Conservation (phyloP, 2,888 invertebrate species). For the Epinotia brunnichana region DNA sequence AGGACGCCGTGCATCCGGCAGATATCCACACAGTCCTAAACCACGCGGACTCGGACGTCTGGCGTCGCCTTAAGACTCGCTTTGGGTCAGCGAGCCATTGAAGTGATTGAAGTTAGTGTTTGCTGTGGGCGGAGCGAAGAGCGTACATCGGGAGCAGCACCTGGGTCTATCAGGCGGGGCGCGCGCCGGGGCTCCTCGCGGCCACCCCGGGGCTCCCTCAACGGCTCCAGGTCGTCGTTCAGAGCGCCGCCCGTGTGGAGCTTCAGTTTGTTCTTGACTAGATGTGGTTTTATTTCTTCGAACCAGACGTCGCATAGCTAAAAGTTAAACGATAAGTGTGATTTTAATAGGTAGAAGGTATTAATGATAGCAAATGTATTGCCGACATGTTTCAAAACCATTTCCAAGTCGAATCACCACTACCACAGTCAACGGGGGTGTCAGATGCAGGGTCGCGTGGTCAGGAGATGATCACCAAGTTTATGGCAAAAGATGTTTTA, state of each 20-base stretch:
- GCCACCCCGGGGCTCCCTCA: conserved; percentile 41
- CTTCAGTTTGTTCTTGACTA: conserved; percentile 75
- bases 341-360: background rate
- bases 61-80: no score
- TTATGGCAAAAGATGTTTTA: no score
- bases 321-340: conserved; percentile 45
- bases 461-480: no score
- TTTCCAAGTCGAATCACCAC: no score
- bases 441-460: no score
- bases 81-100: no score
- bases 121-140: conserved; percentile 22
- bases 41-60: no score
- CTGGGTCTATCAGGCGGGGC: conserved; percentile 70
- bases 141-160: conserved; percentile 78
- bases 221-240: conserved; percentile 45
- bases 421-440: no score
- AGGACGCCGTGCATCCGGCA: no score
- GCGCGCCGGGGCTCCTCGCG: conserved; percentile 54
- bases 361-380: no score
- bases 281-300: conserved; percentile 76
- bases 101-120: background rate
- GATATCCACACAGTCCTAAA: no score
- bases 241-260: conserved; percentile 63
- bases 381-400: no score
- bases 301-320: conserved; percentile 80